A percentile compares a stretch with the other conserved stretches of the same genome.
Evolutionary conservation across 2,113 vertebrate species (phyloP).

Genomic region (Melanocharis versteri): DNA sequence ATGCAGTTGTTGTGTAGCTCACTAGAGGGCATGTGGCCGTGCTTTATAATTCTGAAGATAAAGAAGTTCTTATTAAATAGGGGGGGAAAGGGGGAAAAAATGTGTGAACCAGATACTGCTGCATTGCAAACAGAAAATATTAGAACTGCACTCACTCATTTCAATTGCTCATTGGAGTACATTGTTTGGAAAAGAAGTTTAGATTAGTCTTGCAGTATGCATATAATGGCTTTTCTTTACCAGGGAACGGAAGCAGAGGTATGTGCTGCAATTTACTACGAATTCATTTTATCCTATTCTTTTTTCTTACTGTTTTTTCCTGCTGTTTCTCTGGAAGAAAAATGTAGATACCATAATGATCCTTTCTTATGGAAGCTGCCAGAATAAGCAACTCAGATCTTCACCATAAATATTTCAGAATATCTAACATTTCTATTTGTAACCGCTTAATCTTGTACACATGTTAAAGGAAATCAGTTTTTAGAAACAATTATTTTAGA

Average conservation of each 20-base stretch:
- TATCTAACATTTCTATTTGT: slow-evolving; percentile 46
- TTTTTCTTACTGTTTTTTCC: neutral
- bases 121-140: neutral
- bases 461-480: slow-evolving; percentile 60
- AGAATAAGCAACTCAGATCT: slow-evolving; percentile 42
- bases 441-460: slow-evolving; percentile 44
- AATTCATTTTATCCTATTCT: neutral
- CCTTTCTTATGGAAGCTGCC: slow-evolving; percentile 13
- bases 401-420: slow-evolving; percentile 32
- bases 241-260: neutral
- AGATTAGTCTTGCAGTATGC: neutral
- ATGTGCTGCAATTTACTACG: neutral
- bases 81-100: rapidly evolving
- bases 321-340: neutral
- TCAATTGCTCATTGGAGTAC: neutral
- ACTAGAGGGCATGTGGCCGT: slow-evolving; percentile 16
- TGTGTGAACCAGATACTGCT: neutral
- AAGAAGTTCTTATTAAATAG: neutral
- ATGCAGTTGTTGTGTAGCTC: neutral
- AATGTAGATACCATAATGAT: neutral
- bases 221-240: neutral
- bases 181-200: neutral
- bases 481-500: slow-evolving; percentile 52
- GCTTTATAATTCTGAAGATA: neutral
- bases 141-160: neutral